These are phyloP conservation scores for Tethea ocularis DNA, from an alignment of 2,888 invertebrate species.

Conservation along the genomic window DNA sequence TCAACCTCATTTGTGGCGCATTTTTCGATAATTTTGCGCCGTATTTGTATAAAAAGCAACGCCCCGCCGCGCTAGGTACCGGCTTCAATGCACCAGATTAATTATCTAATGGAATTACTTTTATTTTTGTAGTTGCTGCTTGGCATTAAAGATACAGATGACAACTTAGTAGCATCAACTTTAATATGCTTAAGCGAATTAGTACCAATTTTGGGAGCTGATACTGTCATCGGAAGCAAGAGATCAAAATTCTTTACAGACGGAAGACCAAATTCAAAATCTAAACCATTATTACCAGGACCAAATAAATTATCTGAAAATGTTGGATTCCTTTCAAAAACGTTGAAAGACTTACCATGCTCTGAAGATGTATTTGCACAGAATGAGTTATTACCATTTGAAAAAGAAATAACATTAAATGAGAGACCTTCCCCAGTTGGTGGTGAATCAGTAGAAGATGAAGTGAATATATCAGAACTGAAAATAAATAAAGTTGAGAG, in stretches of 20 bases:
- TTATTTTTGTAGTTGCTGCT: conserved; percentile 86
- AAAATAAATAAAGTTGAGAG: conserved; percentile 80
- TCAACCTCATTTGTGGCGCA: no score
- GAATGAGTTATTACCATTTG: conserved; percentile 52
- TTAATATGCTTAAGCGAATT: conserved; percentile 92
- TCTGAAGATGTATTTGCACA: conserved; percentile 58
- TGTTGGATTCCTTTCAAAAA: conserved; percentile 47
- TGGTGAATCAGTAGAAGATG: conserved; percentile 87
- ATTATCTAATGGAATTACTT: conserved; percentile 11
- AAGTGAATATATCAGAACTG: conserved; percentile 56
- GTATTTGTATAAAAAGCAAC: no score
- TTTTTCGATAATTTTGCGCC: no score
- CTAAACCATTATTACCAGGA: conserved; percentile 29
- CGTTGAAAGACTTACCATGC: conserved; percentile 62
- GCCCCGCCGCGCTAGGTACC: no score
- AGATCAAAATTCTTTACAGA: conserved; percentile 92
- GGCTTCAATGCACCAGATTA: no score
- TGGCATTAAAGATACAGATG: conserved; percentile 94
- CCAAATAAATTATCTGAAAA: conserved; percentile 34
- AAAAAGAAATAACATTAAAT: conserved; percentile 80
- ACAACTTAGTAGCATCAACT: conserved; percentile 91
- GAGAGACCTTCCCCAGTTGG: conserved; percentile 93
- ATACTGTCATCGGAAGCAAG: conserved; percentile 93
- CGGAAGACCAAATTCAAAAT: conserved; percentile 88
- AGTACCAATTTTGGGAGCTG: conserved; percentile 92